Conservation (phyloP, 2,888 invertebrate genomes). For the Melipona bicolor region DNA sequence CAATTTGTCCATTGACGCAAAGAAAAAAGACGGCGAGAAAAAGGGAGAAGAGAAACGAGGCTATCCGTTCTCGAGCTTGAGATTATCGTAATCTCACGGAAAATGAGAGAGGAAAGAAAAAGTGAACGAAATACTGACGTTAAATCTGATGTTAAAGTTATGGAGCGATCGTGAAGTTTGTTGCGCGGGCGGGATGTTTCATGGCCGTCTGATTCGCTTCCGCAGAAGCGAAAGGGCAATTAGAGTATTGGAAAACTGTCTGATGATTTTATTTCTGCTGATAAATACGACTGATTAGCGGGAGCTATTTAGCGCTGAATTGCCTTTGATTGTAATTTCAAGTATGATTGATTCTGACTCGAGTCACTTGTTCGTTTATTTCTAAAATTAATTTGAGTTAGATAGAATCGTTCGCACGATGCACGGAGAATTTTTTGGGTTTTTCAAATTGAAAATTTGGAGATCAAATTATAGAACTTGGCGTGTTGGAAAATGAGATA, state of each 20-base stretch:
- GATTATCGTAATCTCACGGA: slow-evolving; percentile 35
- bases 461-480: not conserved
- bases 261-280: not conserved
- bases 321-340: not conserved
- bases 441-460: not conserved
- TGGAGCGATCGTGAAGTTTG: not conserved
- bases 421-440: not conserved
- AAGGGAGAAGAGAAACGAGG: not conserved
- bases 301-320: not conserved
- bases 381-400: not conserved
- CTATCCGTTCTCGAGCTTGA: not conserved
- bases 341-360: not conserved
- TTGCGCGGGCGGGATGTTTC: not conserved
- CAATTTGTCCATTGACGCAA: slow-evolving; percentile 35
- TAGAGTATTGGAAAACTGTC: slow-evolving; percentile 13
- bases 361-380: not conserved
- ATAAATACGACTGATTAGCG: not conserved
- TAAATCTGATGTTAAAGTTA: not conserved
- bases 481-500: too few species aligned
- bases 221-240: slow-evolving; percentile 2
- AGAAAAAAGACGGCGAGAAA: too few species aligned
- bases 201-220: not conserved
- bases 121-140: not conserved
- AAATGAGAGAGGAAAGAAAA: not conserved
- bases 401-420: not conserved